phyloP scores from a whole-genome alignment of 2,797 vertebrate species.

The Graptemys geographica region DNA sequence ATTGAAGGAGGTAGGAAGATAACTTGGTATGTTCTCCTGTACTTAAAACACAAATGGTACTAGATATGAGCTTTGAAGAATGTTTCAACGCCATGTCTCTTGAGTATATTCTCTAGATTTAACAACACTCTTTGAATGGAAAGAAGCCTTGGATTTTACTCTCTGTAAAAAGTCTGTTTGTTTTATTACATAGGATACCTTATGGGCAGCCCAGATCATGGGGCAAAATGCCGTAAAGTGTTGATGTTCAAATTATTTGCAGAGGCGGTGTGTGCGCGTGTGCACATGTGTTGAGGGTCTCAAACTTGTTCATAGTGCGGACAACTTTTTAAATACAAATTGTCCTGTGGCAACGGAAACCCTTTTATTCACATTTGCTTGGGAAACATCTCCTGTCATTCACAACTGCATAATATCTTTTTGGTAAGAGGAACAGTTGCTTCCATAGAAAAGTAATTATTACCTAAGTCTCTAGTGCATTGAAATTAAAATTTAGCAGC shows the following conservation, averaged over 20 bases:
- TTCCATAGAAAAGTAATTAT: background rate
- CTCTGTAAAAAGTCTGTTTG: background rate
- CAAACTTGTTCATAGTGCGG: too few relatives aligned
- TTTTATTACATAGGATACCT: background rate
- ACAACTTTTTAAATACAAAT: background rate
- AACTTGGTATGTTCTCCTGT: background rate
- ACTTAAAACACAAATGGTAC: background rate
- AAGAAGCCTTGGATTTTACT: background rate
- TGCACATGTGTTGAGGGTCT: too few relatives aligned
- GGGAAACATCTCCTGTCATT: constrained; percentile 31
- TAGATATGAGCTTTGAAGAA: background rate
- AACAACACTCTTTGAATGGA: background rate
- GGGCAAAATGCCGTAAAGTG: background rate
- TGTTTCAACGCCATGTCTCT: background rate
- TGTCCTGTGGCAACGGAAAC: constrained; percentile 42
- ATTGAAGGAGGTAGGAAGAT: background rate
- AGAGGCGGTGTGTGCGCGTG: too few relatives aligned
- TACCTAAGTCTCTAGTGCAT: accelerated
- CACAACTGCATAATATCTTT: constrained; percentile 45
- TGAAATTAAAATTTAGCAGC: background rate
- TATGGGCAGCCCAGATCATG: background rate
- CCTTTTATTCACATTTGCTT: constrained; percentile 30
- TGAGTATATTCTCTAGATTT: background rate
- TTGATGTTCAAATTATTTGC: background rate
- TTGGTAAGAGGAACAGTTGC: constrained; percentile 35